These are phyloP conservation scores for Cinclus mexicanus DNA, from an alignment of 2,113 vertebrate species.

Conservation along the genomic window DNA sequence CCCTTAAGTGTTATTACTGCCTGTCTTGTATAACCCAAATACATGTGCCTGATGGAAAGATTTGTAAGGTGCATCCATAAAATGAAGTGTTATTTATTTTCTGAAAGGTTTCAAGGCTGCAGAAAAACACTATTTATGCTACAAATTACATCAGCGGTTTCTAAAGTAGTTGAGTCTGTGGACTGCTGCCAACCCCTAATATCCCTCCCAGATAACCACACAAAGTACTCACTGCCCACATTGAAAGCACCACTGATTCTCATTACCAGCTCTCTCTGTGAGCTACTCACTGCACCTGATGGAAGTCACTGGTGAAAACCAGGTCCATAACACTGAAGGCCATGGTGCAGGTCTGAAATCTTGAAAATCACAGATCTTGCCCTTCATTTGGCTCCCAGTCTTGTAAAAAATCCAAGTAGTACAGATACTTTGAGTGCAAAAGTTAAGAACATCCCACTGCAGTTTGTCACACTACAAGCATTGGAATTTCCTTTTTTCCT, in stretches of 20 bases:
- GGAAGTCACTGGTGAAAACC: neutral
- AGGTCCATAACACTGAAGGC: accelerated
- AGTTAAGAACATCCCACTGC: neutral
- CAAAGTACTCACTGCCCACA: neutral
- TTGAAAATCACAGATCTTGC: neutral
- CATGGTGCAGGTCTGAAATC: neutral
- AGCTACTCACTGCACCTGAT: neutral
- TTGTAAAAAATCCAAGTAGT: neutral
- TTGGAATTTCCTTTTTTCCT: neutral
- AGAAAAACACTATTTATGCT: neutral
- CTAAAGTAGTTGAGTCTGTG: neutral
- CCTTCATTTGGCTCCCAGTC: neutral
- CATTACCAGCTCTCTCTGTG: neutral
- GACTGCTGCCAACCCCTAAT: neutral
- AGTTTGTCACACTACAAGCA: neutral
- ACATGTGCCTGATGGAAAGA: neutral
- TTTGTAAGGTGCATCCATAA: neutral
- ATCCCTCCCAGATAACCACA: neutral
- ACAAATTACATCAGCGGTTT: neutral
- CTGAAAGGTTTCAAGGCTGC: neutral
- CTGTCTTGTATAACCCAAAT: neutral
- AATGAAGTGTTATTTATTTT: neutral
- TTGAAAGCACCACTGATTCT: neutral
- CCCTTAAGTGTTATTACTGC: neutral
- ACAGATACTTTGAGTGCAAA: accelerated